These are phyloP conservation scores for Schizaphis graminum DNA, from an alignment of 2,888 invertebrate species.

Conservation along the genomic window DNA sequence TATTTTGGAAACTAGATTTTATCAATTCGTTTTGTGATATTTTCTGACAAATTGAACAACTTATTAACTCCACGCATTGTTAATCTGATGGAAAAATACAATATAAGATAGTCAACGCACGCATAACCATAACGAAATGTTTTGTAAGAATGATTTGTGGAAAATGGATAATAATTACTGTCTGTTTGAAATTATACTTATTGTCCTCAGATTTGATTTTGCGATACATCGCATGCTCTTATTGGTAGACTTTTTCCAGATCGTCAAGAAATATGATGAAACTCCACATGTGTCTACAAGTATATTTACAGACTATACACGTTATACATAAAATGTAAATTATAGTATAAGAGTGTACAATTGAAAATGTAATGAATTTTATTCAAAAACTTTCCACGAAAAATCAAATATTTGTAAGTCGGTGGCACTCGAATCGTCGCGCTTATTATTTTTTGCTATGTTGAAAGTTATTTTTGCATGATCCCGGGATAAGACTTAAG, in stretches of 20 bases:
- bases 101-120: neutral
- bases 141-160: neutral
- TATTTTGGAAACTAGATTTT: constrained; percentile 23
- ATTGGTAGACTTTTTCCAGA: neutral
- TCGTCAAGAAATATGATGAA: neutral
- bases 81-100: constrained; percentile 1
- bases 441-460: neutral
- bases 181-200: neutral
- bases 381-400: neutral
- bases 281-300: neutral
- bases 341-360: neutral
- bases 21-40: constrained; percentile 13
- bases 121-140: neutral
- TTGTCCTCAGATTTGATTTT: neutral
- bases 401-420: neutral
- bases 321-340: neutral
- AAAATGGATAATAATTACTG: neutral
- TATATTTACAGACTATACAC: neutral
- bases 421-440: neutral
- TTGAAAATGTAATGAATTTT: neutral
- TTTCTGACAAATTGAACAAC: neutral
- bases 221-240: neutral
- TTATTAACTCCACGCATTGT: neutral
- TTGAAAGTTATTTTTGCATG: neutral
- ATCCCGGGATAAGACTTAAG: neutral